Base-by-base conservation (phyloP, 2,113 vertebrate genomes). In the Percina caprodes region DNA sequence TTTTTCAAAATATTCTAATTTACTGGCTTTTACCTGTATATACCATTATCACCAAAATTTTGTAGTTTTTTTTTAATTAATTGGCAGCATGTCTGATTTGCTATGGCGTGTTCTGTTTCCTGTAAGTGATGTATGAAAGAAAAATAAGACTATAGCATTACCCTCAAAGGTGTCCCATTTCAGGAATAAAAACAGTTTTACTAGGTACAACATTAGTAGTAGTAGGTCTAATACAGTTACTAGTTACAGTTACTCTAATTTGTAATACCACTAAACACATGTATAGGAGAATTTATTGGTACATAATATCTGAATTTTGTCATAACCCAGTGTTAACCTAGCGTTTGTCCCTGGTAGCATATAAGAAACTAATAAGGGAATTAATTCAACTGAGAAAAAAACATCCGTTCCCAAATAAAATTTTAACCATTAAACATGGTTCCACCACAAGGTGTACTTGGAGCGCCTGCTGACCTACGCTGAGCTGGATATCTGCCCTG, bases 401-500 rank as follows among this genome's bases (percentile, higher is more conserved):
- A 35, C 35, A 35, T 19, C 2, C 1, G 2, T 69, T 19, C 16
- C 46, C 0, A n/a, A 13, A 12, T 24, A 0, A 42, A 54, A 23
- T 2, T 6, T 39, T 70, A 12, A 42, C 30, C 7, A 3, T n/a
- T 61, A n/a, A n/a, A 39, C 21, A 1, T 33, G 16, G 0, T 61
- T 35, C 39, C 12, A 51, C 14, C 4, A 54, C 0, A 74, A 99
- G 98, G 98, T 99, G 16, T 99, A 99, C 92, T 94, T 99, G 92
- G 98, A 99, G 92, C 95, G 98, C 77, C 95, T 99, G 80, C 91
- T 99, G 91, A 99, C 98, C 6, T 99, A 99, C 0, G 98, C 98
- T 55, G 98, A 99, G 94, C 97, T 99, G 90, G 98, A 99, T 82
- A 99, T 99, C 92, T 99, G 97, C 91, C 98, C 98, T 0, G 95